Evolutionary conservation across 2,797 vertebrate species (phyloP).

Genomic region (Podargus strigoides): DNA sequence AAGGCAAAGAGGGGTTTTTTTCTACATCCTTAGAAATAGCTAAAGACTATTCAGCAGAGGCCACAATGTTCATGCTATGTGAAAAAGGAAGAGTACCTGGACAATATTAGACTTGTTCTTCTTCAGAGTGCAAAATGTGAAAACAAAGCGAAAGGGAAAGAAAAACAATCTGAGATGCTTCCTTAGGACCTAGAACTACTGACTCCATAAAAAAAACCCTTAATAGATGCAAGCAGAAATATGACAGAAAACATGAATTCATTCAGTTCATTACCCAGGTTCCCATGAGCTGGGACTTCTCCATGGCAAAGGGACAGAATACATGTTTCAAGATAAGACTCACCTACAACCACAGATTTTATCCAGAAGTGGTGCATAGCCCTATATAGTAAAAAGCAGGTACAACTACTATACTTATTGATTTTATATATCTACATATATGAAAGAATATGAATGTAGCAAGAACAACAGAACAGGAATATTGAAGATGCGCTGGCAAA

Average conservation of each 20-base stretch:
- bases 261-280: neutral
- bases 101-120: neutral
- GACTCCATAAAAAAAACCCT: neutral
- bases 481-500: neutral
- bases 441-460: neutral
- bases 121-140: neutral
- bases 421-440: neutral
- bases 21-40: neutral
- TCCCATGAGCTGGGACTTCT: neutral
- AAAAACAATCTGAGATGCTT: neutral
- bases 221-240: neutral
- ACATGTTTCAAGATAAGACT: neutral
- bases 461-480: neutral
- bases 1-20: neutral
- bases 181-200: neutral
- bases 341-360: neutral
- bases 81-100: neutral
- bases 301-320: neutral
- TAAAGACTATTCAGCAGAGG: neutral
- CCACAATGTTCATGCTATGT: neutral
- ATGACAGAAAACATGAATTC: neutral
- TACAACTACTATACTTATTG: neutral
- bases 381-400: neutral
- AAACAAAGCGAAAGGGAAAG: neutral
- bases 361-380: neutral